Conservation (phyloP, 2,888 invertebrate genomes). For the Ormyrus rosae region DNA sequence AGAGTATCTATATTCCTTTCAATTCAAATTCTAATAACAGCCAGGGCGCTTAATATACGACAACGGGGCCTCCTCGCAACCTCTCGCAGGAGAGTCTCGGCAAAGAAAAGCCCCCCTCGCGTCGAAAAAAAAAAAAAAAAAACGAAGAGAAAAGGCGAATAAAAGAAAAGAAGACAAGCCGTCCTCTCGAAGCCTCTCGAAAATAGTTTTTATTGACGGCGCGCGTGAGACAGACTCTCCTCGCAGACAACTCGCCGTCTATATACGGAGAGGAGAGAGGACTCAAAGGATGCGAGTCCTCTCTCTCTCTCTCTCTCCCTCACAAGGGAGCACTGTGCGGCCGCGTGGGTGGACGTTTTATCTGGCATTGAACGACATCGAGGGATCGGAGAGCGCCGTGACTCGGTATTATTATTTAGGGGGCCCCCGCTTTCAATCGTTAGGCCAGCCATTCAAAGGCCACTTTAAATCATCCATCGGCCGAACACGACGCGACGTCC, state of each 20-base stretch:
- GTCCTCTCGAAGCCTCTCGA: slow-evolving; percentile 32
- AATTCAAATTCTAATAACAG: slow-evolving; percentile 47
- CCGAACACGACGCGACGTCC: slow-evolving; percentile 6
- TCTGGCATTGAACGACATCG: slow-evolving; percentile 64
- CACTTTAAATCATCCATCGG: slow-evolving; percentile 73
- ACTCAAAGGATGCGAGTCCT: slow-evolving; percentile 53
- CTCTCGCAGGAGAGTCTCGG: neutral
- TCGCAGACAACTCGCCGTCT: slow-evolving; percentile 15
- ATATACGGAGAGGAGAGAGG: slow-evolving; percentile 1
- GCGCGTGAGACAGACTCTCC: slow-evolving; percentile 7
- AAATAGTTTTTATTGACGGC: slow-evolving; percentile 51
- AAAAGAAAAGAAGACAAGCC: slow-evolving; percentile 1
- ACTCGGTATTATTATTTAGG: slow-evolving; percentile 72
- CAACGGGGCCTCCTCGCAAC: neutral
- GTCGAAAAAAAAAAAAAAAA: neutral
- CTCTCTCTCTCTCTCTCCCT: neutral
- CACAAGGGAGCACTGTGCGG: slow-evolving; percentile 2
- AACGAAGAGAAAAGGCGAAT: neutral
- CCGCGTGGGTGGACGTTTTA: slow-evolving; percentile 72
- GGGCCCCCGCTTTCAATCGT: slow-evolving; percentile 71
- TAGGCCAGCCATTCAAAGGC: slow-evolving; percentile 72
- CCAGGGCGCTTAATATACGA: slow-evolving; percentile 24
- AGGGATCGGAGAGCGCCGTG: slow-evolving; percentile 68
- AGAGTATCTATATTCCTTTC: slow-evolving; percentile 29
- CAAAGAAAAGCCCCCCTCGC: slow-evolving; percentile 3